These are phyloP conservation scores for Malurus cyaneus DNA, from an alignment of 2,113 vertebrate species.

Conservation along the genomic window DNA sequence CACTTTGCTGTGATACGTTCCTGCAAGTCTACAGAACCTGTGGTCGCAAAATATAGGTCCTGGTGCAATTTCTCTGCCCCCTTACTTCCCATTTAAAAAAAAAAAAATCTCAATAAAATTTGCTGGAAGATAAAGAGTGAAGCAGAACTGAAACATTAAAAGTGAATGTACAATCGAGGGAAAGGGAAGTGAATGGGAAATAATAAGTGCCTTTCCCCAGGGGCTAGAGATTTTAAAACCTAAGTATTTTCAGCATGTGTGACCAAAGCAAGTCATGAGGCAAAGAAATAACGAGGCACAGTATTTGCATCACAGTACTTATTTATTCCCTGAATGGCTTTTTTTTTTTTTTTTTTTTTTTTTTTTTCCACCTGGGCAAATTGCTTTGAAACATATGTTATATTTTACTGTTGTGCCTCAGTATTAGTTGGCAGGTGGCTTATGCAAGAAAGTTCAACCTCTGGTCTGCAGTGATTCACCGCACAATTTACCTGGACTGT, in stretches of 20 bases:
- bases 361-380: background rate
- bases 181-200: slow-evolving; percentile 50
- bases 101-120: background rate
- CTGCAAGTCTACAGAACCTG: background rate
- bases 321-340: background rate
- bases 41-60: background rate
- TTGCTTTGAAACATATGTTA: background rate
- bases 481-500: background rate
- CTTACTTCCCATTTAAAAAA: background rate
- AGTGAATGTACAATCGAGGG: background rate
- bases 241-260: background rate
- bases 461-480: background rate
- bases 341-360: background rate
- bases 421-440: background rate
- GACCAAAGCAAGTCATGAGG: slow-evolving; percentile 37
- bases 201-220: background rate
- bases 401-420: background rate
- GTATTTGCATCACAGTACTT: background rate
- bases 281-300: background rate
- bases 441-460: background rate
- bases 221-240: background rate
- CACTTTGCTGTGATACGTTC: background rate
- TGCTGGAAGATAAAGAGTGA: background rate
- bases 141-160: background rate
- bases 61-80: background rate